A percentile compares a stretch with the other conserved stretches of the same genome.
Conservation (phyloP, 2,113 vertebrate species). For the Megaceryle torquata region DNA sequence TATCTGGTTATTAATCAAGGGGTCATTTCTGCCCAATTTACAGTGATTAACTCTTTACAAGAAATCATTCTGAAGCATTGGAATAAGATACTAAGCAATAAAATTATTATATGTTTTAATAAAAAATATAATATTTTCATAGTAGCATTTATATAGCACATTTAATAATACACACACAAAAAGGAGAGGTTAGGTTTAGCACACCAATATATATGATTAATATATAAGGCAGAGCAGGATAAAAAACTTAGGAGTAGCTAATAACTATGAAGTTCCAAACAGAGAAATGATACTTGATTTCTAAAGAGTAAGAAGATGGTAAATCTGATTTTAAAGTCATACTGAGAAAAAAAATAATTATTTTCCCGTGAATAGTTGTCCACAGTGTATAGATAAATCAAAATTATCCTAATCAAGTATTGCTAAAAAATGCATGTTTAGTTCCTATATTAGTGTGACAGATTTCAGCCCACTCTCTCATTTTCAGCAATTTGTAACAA, state of each 20-base stretch:
- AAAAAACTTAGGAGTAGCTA: not conserved
- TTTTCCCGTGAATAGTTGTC: not conserved
- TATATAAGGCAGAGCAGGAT: not conserved
- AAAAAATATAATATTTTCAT: not conserved
- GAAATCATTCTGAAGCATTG: not conserved
- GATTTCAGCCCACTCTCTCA: not conserved
- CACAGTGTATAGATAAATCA: not conserved
- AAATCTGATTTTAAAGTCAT: not conserved
- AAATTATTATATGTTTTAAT: not conserved
- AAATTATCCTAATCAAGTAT: not conserved
- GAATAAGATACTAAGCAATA: not conserved
- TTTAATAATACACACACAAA: not conserved
- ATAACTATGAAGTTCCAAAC: not conserved
- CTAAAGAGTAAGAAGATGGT: not conserved
- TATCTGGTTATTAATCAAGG: slow-evolving; percentile 29
- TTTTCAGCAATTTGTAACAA: not conserved
- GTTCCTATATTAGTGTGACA: not conserved
- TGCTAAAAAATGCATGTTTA: not conserved
- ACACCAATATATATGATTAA: not conserved
- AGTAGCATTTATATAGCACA: not conserved
- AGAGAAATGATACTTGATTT: not conserved
- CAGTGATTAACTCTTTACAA: slow-evolving; percentile 1
- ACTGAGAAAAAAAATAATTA: not conserved
- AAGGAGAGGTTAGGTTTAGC: not conserved
- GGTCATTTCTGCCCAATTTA: slow-evolving; percentile 31